Conservation (phyloP, 2,113 vertebrate genomes). For the Chascanopsetta lugubris region DNA sequence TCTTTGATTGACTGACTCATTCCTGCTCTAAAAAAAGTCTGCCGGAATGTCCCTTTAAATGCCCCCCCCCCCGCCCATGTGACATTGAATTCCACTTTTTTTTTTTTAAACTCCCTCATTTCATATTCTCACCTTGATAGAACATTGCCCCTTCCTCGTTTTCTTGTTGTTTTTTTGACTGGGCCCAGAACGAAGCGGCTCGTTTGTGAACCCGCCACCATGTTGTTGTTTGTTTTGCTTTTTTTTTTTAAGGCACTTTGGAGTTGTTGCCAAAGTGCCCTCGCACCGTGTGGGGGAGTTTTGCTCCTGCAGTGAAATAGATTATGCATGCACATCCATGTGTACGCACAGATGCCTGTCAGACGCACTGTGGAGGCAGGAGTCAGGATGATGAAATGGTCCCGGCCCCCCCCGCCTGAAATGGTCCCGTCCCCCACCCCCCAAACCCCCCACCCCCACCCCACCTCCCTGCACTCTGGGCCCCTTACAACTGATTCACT, state of each 20-base stretch:
- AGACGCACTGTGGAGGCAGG: constrained; percentile 46
- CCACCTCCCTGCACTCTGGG: constrained; percentile 43
- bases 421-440: too few species aligned
- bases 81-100: background rate
- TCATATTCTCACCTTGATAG: background rate
- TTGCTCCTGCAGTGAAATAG: constrained; percentile 58
- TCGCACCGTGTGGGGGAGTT: constrained; percentile 41
- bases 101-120: background rate
- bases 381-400: constrained; percentile 66
- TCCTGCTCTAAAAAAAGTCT: background rate
- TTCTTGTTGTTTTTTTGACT: too few species aligned
- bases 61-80: too few species aligned
- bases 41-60: background rate
- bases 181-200: background rate
- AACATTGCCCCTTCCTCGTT: background rate
- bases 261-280: constrained; percentile 42
- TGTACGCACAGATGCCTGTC: constrained; percentile 75
- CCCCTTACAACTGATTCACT: constrained; percentile 64
- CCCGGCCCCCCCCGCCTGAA: too few species aligned
- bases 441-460: too few species aligned
- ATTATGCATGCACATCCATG: constrained; percentile 72
- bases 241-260: constrained; percentile 8
- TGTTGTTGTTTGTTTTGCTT: too few species aligned
- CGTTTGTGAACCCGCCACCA: background rate
- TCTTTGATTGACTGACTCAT: background rate